A percentile compares a stretch with the other conserved stretches of the same genome.
These are phyloP conservation scores for Eptatretus burgeri DNA, from an alignment of 2,113 vertebrate genomes.

Conservation along the genomic window DNA sequence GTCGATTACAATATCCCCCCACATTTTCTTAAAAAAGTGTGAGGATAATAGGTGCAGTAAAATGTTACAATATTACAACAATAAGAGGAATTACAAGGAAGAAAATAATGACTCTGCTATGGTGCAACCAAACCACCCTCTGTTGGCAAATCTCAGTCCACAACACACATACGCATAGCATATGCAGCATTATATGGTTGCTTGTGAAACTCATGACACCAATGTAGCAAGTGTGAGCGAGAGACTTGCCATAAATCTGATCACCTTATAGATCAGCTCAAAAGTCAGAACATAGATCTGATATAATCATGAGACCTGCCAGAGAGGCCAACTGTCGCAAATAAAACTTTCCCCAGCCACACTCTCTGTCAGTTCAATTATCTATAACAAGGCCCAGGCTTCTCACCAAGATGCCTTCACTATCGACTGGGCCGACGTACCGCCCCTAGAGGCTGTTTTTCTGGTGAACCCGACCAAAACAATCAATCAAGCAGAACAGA, in stretches of 20 bases:
- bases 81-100: no score
- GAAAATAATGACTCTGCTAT: no score
- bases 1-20: no score
- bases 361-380: slow-evolving; percentile 3
- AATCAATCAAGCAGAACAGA: slow-evolving; percentile 6
- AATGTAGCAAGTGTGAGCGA: no score
- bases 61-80: no score
- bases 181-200: no score
- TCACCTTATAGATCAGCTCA: slow-evolving; percentile 3
- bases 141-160: no score
- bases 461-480: slow-evolving; percentile 7
- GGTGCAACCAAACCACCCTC: no score
- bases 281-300: neutral
- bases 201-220: no score
- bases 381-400: slow-evolving; percentile 5
- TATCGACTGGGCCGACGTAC: slow-evolving; percentile 6
- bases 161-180: no score
- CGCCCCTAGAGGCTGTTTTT: slow-evolving; percentile 5
- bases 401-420: slow-evolving; percentile 3
- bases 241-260: slow-evolving; percentile 4
- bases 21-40: no score
- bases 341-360: slow-evolving; percentile 3
- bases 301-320: slow-evolving; percentile 5
- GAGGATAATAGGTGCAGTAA: no score
- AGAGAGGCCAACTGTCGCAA: neutral